phyloP scores from a whole-genome alignment of 1,140 invertebrate species.

The Ceratoteleas bidentatus region DNA sequence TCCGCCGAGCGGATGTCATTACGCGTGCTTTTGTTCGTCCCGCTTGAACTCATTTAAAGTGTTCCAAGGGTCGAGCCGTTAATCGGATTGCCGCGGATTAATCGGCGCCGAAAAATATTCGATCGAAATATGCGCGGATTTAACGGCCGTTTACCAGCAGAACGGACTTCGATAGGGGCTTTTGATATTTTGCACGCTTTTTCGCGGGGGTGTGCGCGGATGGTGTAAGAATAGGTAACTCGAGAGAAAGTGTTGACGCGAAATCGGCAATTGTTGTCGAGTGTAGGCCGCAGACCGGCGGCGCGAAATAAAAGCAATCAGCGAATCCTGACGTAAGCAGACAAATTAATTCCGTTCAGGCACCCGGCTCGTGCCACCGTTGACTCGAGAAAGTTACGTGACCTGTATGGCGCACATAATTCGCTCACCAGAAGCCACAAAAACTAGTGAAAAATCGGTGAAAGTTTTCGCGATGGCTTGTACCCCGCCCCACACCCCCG shows the following conservation, averaged over 20 bases:
- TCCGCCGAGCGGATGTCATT: constrained; percentile 32
- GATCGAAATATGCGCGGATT: too few species aligned
- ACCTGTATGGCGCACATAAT: constrained; percentile 72
- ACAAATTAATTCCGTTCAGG: constrained; percentile 75
- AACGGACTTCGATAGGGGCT: too few species aligned
- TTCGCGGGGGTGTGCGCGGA: too few species aligned
- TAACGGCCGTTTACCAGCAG: too few species aligned
- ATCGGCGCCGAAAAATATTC: too few species aligned
- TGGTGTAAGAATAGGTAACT: too few species aligned
- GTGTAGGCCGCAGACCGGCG: constrained; percentile 1
- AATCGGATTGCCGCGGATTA: too few species aligned
- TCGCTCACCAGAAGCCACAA: constrained; percentile 54
- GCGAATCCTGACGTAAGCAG: constrained; percentile 70
- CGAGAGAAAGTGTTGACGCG: too few species aligned
- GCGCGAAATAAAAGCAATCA: constrained; percentile 26
- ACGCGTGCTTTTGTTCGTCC: constrained; percentile 47
- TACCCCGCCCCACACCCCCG: too few species aligned
- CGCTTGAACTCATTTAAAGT: too few species aligned
- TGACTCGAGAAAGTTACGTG: constrained; percentile 76
- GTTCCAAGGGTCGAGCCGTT: constrained; percentile 1
- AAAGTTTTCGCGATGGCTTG: constrained; percentile 65
- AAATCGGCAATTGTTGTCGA: too few species aligned
- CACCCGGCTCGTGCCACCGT: constrained; percentile 67
- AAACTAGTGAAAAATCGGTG: constrained; percentile 67
- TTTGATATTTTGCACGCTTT: too few species aligned